Evolutionary conservation across 2,888 invertebrate species (phyloP), one percentile per base, ranked within the genome.

Genomic region (Nebria salina): DNA sequence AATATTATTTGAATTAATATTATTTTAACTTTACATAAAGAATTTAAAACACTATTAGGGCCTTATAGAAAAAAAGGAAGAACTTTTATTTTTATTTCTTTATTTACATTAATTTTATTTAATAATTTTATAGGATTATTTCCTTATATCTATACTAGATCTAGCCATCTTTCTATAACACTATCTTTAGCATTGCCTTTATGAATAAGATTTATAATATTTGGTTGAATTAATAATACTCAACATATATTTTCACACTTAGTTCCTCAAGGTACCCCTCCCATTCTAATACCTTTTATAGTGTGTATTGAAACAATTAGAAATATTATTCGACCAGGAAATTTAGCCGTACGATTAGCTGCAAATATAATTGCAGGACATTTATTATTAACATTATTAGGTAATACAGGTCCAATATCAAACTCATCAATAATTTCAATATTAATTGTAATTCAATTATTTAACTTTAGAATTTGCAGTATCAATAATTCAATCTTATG

Each of bases 361-460:
- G 94, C 94, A n/a, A 94, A 94, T 90, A 94, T 94, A 92, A 93
- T 94, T 90, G 93, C 94, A 0, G 94, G 94, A 0, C 93, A 94
- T 87, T 86, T 94, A 88, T 84, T 94, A 86, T 87, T 94, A 90
- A 93, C 92, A 1, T 84, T 94, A 84, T 85, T 93, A 86, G 91
- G 91, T 82, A 89, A 90, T 83, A 90, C 89, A 2, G 90, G 88
- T 26, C 78, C 85, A 20, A 74, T 11, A 72, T 43, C 86, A 84
- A 81, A 83, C 42, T 78, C 85, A 73, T 80, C 86, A 73, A 80
- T 86, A 76, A 75, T 88, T 73, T 85, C 84, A 78, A 64, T 81
- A 77, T 86, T 90, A 87, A 84, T 91, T 84, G 72, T 90, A 65
- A 86, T 87, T 73, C 92, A 92, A 91, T 88, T 90, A 84, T 75